Percentiles rank a stretch among this genome's conserved stretches.
Evolutionary conservation across 2,888 invertebrate species (phyloP).

Genomic region (Trimorus sp.): DNA sequence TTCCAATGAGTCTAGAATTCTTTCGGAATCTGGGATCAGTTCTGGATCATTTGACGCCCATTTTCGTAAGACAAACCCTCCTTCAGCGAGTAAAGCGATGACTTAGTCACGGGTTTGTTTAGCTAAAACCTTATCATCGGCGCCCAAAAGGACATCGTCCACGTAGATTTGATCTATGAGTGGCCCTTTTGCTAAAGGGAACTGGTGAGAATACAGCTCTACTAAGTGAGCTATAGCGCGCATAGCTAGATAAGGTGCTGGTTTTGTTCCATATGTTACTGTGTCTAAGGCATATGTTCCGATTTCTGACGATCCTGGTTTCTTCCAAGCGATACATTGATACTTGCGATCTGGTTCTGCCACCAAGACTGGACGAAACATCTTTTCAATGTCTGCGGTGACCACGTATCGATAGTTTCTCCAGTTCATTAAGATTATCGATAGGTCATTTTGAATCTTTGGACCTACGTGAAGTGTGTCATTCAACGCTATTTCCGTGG

Average conservation of each 20-base stretch:
- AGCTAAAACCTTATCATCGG: no score
- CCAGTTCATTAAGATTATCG: constrained; percentile 1
- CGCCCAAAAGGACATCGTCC: constrained; percentile 9
- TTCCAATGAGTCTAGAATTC: not conserved
- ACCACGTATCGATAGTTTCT: not conserved
- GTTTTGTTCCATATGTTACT: not conserved
- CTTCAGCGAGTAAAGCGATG: not conserved
- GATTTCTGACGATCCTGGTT: not conserved
- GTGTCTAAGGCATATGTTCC: not conserved
- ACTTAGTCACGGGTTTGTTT: not conserved
- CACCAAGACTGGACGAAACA: constrained; percentile 1
- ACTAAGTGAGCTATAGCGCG: not conserved
- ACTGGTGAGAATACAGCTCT: not conserved
- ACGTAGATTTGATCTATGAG: not conserved
- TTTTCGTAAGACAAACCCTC: not conserved
- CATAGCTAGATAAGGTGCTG: not conserved
- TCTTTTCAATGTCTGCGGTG: constrained; percentile 1
- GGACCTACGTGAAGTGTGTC: not conserved
- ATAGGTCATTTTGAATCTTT: not conserved
- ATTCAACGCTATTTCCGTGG: not conserved
- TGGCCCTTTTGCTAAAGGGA: not conserved
- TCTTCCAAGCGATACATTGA: not conserved
- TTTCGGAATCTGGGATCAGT: not conserved
- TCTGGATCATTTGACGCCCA: not conserved
- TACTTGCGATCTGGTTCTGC: not conserved